These are phyloP conservation scores for Microhierax caerulescens DNA, from an alignment of 2,797 vertebrate genomes.

Conservation along the genomic window DNA sequence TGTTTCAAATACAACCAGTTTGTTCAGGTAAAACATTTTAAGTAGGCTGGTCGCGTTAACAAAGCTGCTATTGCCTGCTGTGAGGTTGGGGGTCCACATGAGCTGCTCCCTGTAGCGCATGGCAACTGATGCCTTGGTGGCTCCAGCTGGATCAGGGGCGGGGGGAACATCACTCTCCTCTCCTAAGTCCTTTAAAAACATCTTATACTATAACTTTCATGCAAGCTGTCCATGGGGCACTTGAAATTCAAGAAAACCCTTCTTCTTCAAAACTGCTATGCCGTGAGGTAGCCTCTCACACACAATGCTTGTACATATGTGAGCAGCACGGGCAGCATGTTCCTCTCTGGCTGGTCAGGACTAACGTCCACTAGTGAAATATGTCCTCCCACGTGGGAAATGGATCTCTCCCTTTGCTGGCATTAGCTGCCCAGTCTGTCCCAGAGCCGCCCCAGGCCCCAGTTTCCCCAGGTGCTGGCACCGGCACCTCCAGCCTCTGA, in stretches of 20 bases:
- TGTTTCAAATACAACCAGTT: neutral
- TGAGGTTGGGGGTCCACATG: neutral
- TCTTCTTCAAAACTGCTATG: neutral
- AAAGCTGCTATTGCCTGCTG: neutral
- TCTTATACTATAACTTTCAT: neutral
- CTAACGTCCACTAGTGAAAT: fast-evolving
- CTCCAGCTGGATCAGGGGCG: neutral
- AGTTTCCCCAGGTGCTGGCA: neutral
- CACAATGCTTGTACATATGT: fast-evolving
- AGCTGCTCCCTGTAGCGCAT: neutral
- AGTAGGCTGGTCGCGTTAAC: neutral
- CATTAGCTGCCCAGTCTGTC: neutral
- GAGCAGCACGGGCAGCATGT: fast-evolving
- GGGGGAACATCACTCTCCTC: neutral
- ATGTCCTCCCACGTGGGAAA: neutral
- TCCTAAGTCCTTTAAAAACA: neutral
- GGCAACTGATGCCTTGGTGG: neutral
- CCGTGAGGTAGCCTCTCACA: neutral
- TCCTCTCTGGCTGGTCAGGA: neutral
- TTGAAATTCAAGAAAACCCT: fast-evolving
- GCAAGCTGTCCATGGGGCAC: neutral
- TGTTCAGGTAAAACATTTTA: neutral
- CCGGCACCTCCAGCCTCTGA: neutral
- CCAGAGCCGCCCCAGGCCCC: neutral
- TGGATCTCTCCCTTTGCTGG: neutral